Base-by-base conservation (phyloP, 2,113 vertebrate genomes). In the Pedetes capensis region DNA sequence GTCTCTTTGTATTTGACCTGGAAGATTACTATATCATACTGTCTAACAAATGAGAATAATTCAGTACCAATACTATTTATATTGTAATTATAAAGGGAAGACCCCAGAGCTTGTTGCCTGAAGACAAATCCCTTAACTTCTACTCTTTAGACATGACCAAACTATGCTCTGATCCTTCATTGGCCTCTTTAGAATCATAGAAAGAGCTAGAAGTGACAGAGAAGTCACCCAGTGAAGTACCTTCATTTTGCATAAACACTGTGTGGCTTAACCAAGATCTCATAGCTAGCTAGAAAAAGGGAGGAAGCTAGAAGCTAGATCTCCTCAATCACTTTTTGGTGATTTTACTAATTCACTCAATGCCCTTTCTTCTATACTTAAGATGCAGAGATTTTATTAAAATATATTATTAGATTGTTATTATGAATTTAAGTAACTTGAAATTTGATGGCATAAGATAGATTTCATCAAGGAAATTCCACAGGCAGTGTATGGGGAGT, bases 401-500 rank as follows among this genome's bases (percentile, higher is more conserved):
- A 93, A 1, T 6, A 17, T 63, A 63, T 63, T 92, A 44, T 61
- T 63, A 86, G 79, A 57, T 37, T 72, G 12, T 64, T 76, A 85
- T 74, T 84, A 34, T 93, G 79, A 86, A 76, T 94, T 81, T 72
- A 37, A 61, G 79, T 80, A 57, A 59, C n/a, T 84, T 86, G 18
- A 83, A 80, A n/a, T 87, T 53, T 76, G 51, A n/a, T 72, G 53
- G 14, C 4, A 22, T 27, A 94, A 96, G 55, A 75, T 63, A 63
- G 71, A 72, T 81, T 82, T 92, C 34, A 44, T 18, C 83, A 88
- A 90, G 34, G 29, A 92, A 92, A 93, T 93, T 79, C 6, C 47
- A 80, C 42, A 71, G 51, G 37, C 20, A 79, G 29, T 51, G n/a
- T n/a, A n/a, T n/a, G n/a, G 68, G 25, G 75, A 16, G 25, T 8